Percentiles rank a stretch among this genome's conserved stretches.
Evolutionary conservation across 2,888 invertebrate genomes (phyloP).

Genomic region (Xanthia icteritia): DNA sequence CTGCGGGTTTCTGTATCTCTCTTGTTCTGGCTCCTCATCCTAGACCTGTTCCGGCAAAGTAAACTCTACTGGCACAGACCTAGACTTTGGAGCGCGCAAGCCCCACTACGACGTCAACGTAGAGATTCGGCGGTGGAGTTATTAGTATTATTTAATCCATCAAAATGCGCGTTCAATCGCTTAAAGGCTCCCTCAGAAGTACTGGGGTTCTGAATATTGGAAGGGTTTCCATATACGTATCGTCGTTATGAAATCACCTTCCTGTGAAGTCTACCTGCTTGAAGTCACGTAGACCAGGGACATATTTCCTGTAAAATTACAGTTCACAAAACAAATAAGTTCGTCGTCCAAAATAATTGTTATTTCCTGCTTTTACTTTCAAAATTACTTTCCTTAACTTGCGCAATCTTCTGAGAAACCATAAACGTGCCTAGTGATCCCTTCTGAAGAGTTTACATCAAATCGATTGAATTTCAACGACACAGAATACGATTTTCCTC

Average conservation of each 20-base stretch:
- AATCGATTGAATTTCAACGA: slow-evolving; percentile 32
- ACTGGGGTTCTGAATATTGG: too few species aligned
- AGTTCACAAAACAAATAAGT: slow-evolving; percentile 36
- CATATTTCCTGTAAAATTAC: slow-evolving; percentile 25
- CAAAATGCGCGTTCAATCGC: too few species aligned
- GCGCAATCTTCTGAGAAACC: slow-evolving; percentile 42
- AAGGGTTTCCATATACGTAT: too few species aligned
- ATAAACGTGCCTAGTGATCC: slow-evolving; percentile 13
- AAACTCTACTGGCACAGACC: too few species aligned
- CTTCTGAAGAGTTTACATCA: slow-evolving; percentile 20
- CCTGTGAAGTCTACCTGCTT: background rate
- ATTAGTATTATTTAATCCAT: too few species aligned
- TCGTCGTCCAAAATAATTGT: slow-evolving; percentile 3
- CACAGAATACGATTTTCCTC: slow-evolving; percentile 40
- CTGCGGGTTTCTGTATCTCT: too few species aligned
- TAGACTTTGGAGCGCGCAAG: too few species aligned
- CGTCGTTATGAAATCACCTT: background rate
- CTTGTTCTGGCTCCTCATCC: too few species aligned
- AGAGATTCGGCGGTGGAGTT: too few species aligned
- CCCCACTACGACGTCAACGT: too few species aligned
- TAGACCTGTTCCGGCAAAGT: too few species aligned
- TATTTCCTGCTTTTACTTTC: slow-evolving; percentile 27
- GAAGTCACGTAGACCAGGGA: background rate
- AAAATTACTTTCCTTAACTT: slow-evolving; percentile 38
- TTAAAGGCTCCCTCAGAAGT: too few species aligned